phyloP scores from a whole-genome alignment of 2,888 invertebrate species.

The Drosophila greeni region DNA sequence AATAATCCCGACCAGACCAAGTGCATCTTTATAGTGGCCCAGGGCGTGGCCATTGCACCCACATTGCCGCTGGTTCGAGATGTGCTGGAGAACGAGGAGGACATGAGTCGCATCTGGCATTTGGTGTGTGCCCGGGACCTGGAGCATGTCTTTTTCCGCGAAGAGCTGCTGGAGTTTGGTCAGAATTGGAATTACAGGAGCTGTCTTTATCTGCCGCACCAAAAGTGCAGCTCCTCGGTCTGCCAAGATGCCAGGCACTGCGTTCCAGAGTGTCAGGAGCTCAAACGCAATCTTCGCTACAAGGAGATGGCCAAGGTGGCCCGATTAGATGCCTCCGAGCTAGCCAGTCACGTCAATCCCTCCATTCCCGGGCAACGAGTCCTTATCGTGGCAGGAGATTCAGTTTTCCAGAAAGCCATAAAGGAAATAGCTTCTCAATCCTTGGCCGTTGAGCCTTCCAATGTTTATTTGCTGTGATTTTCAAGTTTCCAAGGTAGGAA shows the following conservation, averaged over 20 bases:
- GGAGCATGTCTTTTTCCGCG: conserved; percentile 82
- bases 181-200: conserved; percentile 88
- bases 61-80: conserved; percentile 82
- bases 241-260: conserved; percentile 39
- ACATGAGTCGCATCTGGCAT: conserved; percentile 83
- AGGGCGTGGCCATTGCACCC: conserved; percentile 88
- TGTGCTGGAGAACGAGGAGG: conserved; percentile 84
- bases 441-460: conserved; percentile 35
- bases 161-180: conserved; percentile 81
- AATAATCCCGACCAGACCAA: conserved; percentile 44
- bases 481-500: no score
- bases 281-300: conserved; percentile 66
- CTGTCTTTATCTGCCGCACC: conserved; percentile 81
- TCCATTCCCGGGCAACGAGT: conserved; percentile 7
- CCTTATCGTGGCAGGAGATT: conserved; percentile 53
- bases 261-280: conserved; percentile 49
- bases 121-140: conserved; percentile 82
- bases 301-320: conserved; percentile 61
- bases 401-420: conserved; percentile 49
- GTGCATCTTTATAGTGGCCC: conserved; percentile 81
- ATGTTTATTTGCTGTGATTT: conserved; percentile 52
- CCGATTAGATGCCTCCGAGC: conserved; percentile 52
- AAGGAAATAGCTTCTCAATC: conserved; percentile 14
- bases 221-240: conserved; percentile 48
- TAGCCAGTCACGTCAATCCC: conserved; percentile 16